A percentile compares a stretch with the other conserved stretches of the same genome.
Evolutionary conservation across 2,888 invertebrate species (phyloP).

Genomic region (Aphrophora alni): DNA sequence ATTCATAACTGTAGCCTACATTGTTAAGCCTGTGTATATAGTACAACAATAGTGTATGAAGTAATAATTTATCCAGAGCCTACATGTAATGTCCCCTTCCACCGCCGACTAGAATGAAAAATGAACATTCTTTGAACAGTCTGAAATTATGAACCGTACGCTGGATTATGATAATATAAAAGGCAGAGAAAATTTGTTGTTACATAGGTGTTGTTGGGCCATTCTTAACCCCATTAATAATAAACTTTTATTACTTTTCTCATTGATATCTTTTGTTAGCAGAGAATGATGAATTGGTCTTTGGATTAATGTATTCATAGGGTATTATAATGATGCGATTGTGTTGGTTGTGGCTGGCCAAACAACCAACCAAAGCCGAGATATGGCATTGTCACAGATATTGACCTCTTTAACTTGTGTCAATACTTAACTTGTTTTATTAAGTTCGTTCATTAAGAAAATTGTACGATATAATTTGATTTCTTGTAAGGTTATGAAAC

Average conservation of each 20-base stretch:
- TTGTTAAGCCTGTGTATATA: not conserved
- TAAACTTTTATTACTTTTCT: constrained; percentile 5
- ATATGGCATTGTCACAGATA: not conserved
- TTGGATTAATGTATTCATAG: constrained; percentile 3
- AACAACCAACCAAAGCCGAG: not conserved
- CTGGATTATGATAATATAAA: constrained; percentile 3
- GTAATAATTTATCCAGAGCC: not conserved
- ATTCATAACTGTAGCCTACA: not conserved
- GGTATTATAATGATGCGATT: constrained; percentile 6
- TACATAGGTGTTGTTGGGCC: constrained; percentile 9
- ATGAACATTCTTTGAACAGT: constrained; percentile 2
- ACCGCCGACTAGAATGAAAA: not conserved
- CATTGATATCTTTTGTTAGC: not conserved
- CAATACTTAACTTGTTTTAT: not conserved
- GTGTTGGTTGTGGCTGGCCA: constrained; percentile 2
- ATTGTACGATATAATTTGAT: not conserved
- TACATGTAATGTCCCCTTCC: not conserved
- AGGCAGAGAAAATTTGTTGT: constrained; percentile 9
- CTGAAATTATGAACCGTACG: constrained; percentile 4
- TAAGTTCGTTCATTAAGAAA: not conserved
- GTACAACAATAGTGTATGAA: not conserved
- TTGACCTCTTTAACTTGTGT: not conserved
- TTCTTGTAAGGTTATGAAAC: not conserved
- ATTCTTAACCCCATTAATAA: not conserved
- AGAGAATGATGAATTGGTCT: not conserved